A percentile compares a stretch with the other conserved stretches of the same genome.
Evolutionary conservation across 2,888 invertebrate genomes (phyloP).

Genomic region (Lycaena phlaeas): DNA sequence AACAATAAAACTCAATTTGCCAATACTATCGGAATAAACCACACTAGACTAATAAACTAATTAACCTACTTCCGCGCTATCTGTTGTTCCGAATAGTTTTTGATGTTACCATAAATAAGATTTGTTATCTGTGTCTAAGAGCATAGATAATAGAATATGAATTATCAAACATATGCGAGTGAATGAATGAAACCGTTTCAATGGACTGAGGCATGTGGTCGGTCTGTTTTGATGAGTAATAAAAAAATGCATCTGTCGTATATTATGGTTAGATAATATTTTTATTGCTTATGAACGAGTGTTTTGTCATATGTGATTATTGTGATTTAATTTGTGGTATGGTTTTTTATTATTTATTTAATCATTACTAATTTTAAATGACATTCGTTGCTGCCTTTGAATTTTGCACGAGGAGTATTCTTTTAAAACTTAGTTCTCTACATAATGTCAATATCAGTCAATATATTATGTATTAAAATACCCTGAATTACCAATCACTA

Average conservation of each 20-base stretch:
- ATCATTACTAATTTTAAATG: too few species aligned
- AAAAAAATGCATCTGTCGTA: conserved; percentile 23
- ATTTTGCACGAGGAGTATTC: too few species aligned
- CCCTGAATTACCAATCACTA: too few species aligned
- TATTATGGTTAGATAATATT: conserved; percentile 8
- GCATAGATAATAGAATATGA: conserved; percentile 32
- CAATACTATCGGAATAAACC: conserved; percentile 11
- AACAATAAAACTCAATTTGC: conserved; percentile 10
- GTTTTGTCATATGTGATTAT: background rate
- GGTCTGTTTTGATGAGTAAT: conserved; percentile 30
- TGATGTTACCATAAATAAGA: conserved; percentile 24
- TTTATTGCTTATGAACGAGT: background rate
- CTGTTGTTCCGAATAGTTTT: conserved; percentile 20
- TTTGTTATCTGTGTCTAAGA: conserved; percentile 23
- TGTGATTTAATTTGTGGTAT: too few species aligned
- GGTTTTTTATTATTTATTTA: too few species aligned
- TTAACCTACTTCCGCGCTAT: conserved; percentile 8
- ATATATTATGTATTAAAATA: too few species aligned
- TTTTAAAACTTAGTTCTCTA: too few species aligned
- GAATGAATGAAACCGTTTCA: conserved; percentile 27
- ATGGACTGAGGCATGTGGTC: conserved; percentile 36
- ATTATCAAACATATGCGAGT: conserved; percentile 43
- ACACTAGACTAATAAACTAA: conserved; percentile 1
- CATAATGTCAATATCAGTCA: too few species aligned
- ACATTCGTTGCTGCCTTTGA: too few species aligned